phyloP scores from a whole-genome alignment of 2,888 invertebrate species.

The Lacanobia oleracea region DNA sequence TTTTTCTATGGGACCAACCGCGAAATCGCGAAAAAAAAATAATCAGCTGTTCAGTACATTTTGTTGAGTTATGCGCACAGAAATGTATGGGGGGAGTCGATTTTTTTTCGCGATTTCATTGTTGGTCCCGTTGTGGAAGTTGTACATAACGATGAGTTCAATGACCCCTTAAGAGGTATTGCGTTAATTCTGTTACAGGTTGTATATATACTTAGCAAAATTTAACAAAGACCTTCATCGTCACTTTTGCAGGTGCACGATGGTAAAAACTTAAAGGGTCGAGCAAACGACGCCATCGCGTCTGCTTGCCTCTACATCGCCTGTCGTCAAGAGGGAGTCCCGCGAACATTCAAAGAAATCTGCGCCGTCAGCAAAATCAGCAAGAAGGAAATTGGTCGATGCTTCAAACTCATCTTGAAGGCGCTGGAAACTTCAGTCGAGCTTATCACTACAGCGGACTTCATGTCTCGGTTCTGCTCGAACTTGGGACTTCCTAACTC shows the following conservation, averaged over 20 bases:
- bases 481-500: conserved; percentile 97
- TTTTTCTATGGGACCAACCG: no score
- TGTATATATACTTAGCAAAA: not conserved
- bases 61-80: no score
- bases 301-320: conserved; percentile 99
- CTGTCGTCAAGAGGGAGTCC: conserved; percentile 99
- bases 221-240: not conserved
- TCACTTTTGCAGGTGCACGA: conserved; percentile 94
- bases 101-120: no score
- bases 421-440: conserved; percentile 99
- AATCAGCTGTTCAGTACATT: no score
- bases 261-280: conserved; percentile 98
- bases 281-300: conserved; percentile 99
- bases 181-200: no score
- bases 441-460: conserved; percentile 99
- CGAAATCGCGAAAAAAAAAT: no score
- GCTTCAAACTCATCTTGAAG: conserved; percentile 99
- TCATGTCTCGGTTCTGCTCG: conserved; percentile 99
- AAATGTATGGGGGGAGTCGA: no score
- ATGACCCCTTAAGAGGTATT: no score
- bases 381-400: conserved; percentile 99
- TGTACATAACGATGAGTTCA: no score
- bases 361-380: conserved; percentile 99
- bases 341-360: conserved; percentile 99
- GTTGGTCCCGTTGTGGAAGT: no score